Percentiles rank a stretch among this genome's conserved stretches.
Evolutionary conservation across 2,113 vertebrate species (phyloP).

Genomic region (Thomomys bottae): DNA sequence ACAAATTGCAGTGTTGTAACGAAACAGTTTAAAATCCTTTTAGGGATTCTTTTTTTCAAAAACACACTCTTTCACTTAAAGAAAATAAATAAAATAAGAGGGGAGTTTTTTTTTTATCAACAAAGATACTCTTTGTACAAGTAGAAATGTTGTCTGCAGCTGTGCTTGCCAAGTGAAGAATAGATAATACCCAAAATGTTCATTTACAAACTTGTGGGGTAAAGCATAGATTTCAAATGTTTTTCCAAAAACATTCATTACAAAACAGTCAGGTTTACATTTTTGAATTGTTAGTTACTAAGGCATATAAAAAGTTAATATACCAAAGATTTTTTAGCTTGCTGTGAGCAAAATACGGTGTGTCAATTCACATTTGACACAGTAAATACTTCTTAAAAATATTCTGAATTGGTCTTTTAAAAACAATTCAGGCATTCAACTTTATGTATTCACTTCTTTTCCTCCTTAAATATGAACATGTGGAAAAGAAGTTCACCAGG

Average conservation of each 20-base stretch:
- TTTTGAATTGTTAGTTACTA: conserved; percentile 69
- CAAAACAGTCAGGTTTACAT: conserved; percentile 64
- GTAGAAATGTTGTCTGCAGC: conserved; percentile 52
- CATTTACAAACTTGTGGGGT: conserved; percentile 73
- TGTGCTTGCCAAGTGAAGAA: conserved; percentile 64
- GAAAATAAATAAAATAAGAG: conserved; percentile 49
- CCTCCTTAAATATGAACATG: conserved; percentile 76
- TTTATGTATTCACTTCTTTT: conserved; percentile 69
- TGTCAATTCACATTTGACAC: conserved; percentile 74
- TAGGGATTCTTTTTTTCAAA: conserved; percentile 58
- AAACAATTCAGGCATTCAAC: conserved; percentile 71
- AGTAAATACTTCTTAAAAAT: conserved; percentile 76
- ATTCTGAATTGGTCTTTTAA: conserved; percentile 77
- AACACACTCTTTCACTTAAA: background rate
- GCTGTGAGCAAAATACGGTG: conserved; percentile 70
- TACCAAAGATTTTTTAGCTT: conserved; percentile 73
- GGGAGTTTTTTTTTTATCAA: background rate
- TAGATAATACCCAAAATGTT: conserved; percentile 62
- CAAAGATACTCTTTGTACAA: conserved; percentile 69
- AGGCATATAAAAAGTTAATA: conserved; percentile 76
- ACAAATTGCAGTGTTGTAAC: conserved; percentile 58
- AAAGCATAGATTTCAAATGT: conserved; percentile 71
- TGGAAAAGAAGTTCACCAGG: conserved; percentile 75
- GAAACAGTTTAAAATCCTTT: conserved; percentile 36
- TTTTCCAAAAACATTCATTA: conserved; percentile 68